These are phyloP conservation scores for Cyanoramphus novaezelandiae DNA, from an alignment of 2,113 vertebrate genomes.

Conservation along the genomic window DNA sequence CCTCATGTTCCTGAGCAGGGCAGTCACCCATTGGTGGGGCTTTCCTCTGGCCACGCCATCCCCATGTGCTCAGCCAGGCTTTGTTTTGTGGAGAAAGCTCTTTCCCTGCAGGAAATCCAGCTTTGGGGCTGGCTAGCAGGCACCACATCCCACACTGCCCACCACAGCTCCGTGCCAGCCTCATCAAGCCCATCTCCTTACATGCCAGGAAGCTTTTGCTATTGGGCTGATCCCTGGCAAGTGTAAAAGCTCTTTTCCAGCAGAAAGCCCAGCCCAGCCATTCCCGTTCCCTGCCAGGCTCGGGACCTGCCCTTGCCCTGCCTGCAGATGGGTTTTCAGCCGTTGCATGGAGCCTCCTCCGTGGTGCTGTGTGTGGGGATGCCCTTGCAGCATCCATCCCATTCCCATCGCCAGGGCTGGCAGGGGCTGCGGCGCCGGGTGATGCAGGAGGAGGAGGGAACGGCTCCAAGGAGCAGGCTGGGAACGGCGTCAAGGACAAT, in stretches of 20 bases:
- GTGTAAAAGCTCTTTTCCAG: background rate
- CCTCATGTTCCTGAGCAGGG: background rate
- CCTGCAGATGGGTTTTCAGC: background rate
- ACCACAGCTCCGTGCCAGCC: background rate
- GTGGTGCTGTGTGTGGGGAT: no score
- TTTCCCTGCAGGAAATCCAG: background rate
- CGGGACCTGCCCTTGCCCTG: rapidly evolving
- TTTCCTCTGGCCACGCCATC: background rate
- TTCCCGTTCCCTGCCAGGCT: background rate
- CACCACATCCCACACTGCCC: rapidly evolving
- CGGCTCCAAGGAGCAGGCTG: background rate
- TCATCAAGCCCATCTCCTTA: rapidly evolving
- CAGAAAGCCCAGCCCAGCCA: background rate
- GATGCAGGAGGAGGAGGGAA: background rate
- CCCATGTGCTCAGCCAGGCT: background rate
- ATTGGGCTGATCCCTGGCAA: background rate
- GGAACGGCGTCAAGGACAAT: background rate
- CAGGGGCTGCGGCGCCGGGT: background rate
- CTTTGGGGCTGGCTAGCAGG: background rate
- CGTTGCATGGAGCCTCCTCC: rapidly evolving
- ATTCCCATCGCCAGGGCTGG: rapidly evolving
- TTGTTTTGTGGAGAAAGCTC: background rate
- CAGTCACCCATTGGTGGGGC: background rate
- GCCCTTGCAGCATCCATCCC: rapidly evolving
- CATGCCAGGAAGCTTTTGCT: background rate